Base-by-base conservation (phyloP, 2,888 invertebrate species). In the Lottia scabra region DNA sequence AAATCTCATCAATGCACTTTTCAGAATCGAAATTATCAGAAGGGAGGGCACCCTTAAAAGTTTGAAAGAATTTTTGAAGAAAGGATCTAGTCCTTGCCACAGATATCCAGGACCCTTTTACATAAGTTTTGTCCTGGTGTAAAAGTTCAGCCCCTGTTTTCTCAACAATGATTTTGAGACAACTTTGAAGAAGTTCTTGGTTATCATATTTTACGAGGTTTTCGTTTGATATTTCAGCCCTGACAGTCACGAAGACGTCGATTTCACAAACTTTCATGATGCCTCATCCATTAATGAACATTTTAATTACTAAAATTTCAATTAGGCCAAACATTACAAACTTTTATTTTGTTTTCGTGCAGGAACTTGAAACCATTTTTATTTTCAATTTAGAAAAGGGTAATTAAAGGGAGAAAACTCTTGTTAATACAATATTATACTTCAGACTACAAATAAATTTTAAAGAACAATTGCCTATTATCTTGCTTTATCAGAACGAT, bases 141-240 rank as follows among this genome's bases (percentile, higher is more conserved):
- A 73, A 64, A 26, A 75, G 65, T 46, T 71, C 65, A 6, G 68
- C 72, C 19, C 72, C 75, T 12, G 70, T 65, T 67, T 68, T 72
- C 38, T 70, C 67, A 27, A 68, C 63, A 4, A 75, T 27, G 3
- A 44, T 64, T 65, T 72, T 67, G n/a, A 75, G 70, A 46, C 70
- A 72, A 26, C 70, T 70, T 13, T 68, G 68, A 46, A 75, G 68
- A 19, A 65, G 56, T 48, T 75, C 68, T 19, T 73, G 72, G 27
- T 75, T 46, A 16, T 70, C 72, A 63, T 76, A 78, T 19, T 66
- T 70, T 38, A 65, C 70, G 13, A 78, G 70, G 56, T 75, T 75
- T 10, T 76, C 72, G 5, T 73, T 64, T 16, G 78, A 75, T 43
- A 78, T 68, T 45, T 76, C 76, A 6, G 75, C 78, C 43, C 71